Evolutionary conservation across 2,888 invertebrate species (phyloP).

Genomic region (Bellardia bayeri): DNA sequence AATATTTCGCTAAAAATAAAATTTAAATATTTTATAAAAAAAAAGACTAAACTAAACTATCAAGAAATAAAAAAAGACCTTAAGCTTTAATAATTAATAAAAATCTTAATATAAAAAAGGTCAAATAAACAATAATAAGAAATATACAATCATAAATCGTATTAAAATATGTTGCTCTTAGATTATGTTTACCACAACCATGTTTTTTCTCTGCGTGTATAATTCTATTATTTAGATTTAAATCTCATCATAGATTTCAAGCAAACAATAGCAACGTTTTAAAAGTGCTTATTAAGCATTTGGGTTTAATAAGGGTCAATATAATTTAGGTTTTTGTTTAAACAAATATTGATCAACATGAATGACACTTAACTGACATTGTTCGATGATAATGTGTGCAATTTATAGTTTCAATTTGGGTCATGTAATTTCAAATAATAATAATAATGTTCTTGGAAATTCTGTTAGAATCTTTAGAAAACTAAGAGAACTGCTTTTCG

Average conservation of each 20-base stretch:
- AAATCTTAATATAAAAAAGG: too few relatives aligned
- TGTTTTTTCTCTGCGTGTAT: background rate
- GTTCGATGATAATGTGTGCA: background rate
- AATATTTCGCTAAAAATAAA: too few relatives aligned
- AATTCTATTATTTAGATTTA: background rate
- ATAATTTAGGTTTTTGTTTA: constrained; percentile 14
- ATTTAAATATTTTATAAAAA: too few relatives aligned
- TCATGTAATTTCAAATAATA: constrained; percentile 4
- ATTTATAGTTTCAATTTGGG: background rate
- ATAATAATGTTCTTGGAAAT: background rate
- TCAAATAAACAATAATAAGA: too few relatives aligned
- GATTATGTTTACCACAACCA: too few relatives aligned
- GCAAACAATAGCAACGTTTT: constrained; percentile 7
- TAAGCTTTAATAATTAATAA: too few relatives aligned
- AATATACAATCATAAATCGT: too few relatives aligned
- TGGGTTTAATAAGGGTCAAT: constrained; percentile 28
- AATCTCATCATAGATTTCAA: background rate
- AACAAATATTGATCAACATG: constrained; percentile 34
- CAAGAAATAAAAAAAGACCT: too few relatives aligned
- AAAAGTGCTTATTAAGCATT: background rate
- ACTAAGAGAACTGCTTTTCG: too few relatives aligned
- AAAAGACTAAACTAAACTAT: too few relatives aligned
- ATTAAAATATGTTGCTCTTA: too few relatives aligned
- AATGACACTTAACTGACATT: constrained; percentile 2
- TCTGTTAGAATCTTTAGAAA: background rate